Conservation (phyloP, 2,888 invertebrate species). For the Spilosoma lubricipeda region DNA sequence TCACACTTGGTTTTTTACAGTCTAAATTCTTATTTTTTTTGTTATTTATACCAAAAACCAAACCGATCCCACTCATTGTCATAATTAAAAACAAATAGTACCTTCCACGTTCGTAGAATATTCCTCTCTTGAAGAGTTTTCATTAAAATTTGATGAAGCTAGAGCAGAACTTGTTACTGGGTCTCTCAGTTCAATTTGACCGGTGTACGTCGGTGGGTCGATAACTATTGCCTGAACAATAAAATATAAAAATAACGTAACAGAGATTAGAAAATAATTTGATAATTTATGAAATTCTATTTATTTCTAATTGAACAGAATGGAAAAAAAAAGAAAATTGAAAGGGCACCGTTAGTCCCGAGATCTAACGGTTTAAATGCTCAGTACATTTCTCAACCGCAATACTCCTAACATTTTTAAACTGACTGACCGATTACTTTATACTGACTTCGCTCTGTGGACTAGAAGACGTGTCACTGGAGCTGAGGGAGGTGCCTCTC, state of each 20-base stretch:
- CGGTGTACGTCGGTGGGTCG: slow-evolving; percentile 64
- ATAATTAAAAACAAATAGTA: slow-evolving; percentile 29
- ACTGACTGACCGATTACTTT: neutral
- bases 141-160: slow-evolving; percentile 27
- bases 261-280: neutral
- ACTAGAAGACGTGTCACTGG: slow-evolving; percentile 72
- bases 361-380: neutral
- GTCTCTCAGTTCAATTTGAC: slow-evolving; percentile 60
- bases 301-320: neutral
- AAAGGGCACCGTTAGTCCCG: neutral
- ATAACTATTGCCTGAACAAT: slow-evolving; percentile 63
- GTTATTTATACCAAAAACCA: no score
- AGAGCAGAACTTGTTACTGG: slow-evolving; percentile 46
- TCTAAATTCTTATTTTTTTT: neutral
- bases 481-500: slow-evolving; percentile 73
- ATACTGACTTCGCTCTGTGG: slow-evolving; percentile 69
- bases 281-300: no score
- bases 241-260: neutral
- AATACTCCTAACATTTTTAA: neutral
- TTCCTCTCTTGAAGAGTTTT: slow-evolving; percentile 44
- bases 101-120: slow-evolving; percentile 53
- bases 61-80: neutral
- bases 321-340: no score
- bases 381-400: no score
- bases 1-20: no score